A percentile compares a stretch with the other conserved stretches of the same genome.
Evolutionary conservation across 2,888 invertebrate genomes (phyloP).

Genomic region (Pyrochroa serraticornis): DNA sequence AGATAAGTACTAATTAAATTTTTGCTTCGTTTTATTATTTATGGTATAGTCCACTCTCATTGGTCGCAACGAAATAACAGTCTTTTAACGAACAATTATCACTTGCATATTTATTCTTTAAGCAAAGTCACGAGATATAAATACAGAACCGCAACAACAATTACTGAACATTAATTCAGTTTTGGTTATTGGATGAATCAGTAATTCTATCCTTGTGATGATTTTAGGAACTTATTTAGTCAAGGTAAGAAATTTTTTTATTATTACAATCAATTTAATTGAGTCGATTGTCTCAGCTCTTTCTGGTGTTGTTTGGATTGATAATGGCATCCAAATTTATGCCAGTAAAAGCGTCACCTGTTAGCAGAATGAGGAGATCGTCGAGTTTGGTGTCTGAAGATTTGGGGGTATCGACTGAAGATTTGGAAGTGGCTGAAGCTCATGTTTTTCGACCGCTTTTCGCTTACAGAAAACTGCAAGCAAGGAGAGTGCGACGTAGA

Average conservation of each 20-base stretch:
- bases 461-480: constrained; percentile 23
- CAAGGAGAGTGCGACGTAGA: constrained; percentile 7
- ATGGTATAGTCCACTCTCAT: no score
- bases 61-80: not conserved
- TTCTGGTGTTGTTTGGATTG: no score
- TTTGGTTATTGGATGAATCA: not conserved
- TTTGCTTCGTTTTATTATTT: no score
- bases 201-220: not conserved
- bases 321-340: no score
- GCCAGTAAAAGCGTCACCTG: no score
- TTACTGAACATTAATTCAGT: no score
- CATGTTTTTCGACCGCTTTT: constrained; percentile 32
- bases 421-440: constrained; percentile 26
- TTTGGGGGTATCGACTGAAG: constrained; percentile 3
- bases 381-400: not conserved
- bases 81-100: not conserved
- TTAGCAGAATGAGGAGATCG: not conserved
- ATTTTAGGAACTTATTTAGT: no score
- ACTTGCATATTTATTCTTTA: not conserved
- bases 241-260: no score
- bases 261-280: no score
- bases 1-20: no score
- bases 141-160: not conserved
- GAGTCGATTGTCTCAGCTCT: no score
- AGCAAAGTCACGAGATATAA: constrained; percentile 1